These are phyloP conservation scores for Yponomeuta malinellus DNA, from an alignment of 2,888 invertebrate genomes.

Conservation along the genomic window DNA sequence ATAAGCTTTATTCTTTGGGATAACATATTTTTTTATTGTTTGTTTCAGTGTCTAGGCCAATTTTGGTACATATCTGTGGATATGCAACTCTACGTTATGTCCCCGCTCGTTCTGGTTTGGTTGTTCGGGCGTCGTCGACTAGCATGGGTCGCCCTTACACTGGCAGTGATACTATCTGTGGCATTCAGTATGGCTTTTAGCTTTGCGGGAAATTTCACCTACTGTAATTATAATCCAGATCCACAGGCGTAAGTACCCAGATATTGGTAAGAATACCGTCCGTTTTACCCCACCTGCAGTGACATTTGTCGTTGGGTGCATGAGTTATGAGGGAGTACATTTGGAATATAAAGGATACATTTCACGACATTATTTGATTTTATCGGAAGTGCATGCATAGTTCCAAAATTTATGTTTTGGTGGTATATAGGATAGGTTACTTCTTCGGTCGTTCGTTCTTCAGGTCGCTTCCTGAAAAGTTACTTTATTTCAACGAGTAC, in stretches of 20 bases:
- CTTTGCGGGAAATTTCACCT: conserved; percentile 6
- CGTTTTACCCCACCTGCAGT: too few species aligned
- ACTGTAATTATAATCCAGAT: neutral
- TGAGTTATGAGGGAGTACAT: too few species aligned
- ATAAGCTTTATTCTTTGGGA: too few species aligned
- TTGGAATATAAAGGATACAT: too few species aligned
- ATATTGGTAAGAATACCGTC: neutral
- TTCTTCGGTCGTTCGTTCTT: too few species aligned
- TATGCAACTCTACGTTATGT: conserved; percentile 11
- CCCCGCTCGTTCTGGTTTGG: conserved; percentile 12
- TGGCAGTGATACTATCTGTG: neutral
- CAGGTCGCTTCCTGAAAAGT: neutral
- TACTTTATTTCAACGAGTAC: conserved; percentile 7
- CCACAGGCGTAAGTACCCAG: neutral
- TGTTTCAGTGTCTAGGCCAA: conserved; percentile 12
- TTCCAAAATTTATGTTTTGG: too few species aligned
- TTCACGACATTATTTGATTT: too few species aligned
- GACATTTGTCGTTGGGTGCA: too few species aligned
- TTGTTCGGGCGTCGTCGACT: neutral
- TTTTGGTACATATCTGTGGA: conserved; percentile 16
- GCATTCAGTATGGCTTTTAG: neutral
- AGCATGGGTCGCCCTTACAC: conserved; percentile 3
- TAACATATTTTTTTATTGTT: too few species aligned
- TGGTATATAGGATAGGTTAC: too few species aligned
- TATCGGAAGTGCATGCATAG: too few species aligned